Conservation (phyloP, 2,888 invertebrate genomes). For the Athalia rosae region DNA sequence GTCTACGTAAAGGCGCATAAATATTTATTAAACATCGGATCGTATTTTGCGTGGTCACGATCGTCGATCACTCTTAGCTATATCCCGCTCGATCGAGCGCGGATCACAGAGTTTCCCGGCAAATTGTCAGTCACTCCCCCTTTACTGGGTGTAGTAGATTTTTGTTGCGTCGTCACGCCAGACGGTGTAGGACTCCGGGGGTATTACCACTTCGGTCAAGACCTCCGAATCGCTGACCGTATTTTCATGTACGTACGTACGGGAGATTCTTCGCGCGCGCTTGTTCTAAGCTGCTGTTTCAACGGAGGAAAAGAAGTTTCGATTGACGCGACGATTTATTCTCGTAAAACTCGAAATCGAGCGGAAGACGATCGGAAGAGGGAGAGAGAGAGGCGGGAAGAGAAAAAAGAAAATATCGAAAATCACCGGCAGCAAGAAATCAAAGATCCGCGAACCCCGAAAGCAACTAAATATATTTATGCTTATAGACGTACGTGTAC, state of each 20-base stretch:
- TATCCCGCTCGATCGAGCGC: slow-evolving; percentile 12
- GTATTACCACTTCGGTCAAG: slow-evolving; percentile 56
- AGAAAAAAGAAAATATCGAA: slow-evolving; percentile 1
- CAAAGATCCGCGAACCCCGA: too few relatives aligned
- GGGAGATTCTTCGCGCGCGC: slow-evolving; percentile 15
- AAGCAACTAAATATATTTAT: too few relatives aligned
- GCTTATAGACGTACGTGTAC: too few relatives aligned
- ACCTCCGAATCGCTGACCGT: slow-evolving; percentile 59
- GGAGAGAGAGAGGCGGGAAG: background rate
- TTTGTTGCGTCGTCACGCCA: slow-evolving; percentile 58
- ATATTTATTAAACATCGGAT: slow-evolving; percentile 47
- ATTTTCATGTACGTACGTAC: too few relatives aligned
- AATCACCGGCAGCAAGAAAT: background rate
- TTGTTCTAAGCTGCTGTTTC: background rate
- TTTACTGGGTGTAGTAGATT: slow-evolving; percentile 43
- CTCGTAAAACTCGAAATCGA: background rate
- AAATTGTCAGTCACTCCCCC: slow-evolving; percentile 56
- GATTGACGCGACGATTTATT: slow-evolving; percentile 26
- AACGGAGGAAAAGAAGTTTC: slow-evolving; percentile 48
- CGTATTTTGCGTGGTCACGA: slow-evolving; percentile 41
- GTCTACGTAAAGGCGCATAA: background rate
- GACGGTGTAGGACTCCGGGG: slow-evolving; percentile 57
- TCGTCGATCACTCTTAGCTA: slow-evolving; percentile 58
- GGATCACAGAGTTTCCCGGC: slow-evolving; percentile 43
- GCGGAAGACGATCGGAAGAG: background rate